These are phyloP conservation scores for Zaprionus ghesquierei DNA, from an alignment of 1,140 invertebrate genomes.

Conservation along the genomic window DNA sequence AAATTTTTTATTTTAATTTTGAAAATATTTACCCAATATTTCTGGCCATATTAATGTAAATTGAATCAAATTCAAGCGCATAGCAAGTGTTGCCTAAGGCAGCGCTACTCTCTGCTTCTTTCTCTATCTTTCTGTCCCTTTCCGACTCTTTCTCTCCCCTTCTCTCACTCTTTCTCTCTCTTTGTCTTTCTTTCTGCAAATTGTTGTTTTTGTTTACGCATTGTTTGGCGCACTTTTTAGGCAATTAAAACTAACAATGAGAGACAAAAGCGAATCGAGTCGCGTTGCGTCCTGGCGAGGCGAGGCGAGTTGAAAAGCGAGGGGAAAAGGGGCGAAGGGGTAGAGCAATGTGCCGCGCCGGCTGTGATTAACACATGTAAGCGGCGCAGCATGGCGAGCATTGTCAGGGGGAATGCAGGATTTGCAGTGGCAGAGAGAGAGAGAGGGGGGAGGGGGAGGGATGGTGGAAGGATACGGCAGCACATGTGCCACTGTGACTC, in stretches of 20 bases:
- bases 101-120: background rate
- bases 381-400: conserved; percentile 56
- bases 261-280: conserved; percentile 41
- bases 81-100: background rate
- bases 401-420: conserved; percentile 37
- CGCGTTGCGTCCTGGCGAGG: too few species aligned
- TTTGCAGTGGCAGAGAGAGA: conserved; percentile 5
- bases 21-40: too few species aligned
- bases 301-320: background rate
- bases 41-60: background rate
- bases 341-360: conserved; percentile 29
- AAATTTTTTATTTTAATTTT: too few species aligned
- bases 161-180: background rate
- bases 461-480: conserved; percentile 42
- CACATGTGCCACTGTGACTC: conserved; percentile 66
- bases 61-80: background rate
- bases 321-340: background rate
- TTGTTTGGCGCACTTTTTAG: conserved; percentile 66
- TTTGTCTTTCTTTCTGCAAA: background rate
- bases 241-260: conserved; percentile 79
- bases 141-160: background rate
- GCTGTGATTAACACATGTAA: conserved; percentile 82
- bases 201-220: conserved; percentile 33
- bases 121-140: background rate
- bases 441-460: background rate